These are phyloP conservation scores for Carcharodon carcharias DNA, from an alignment of 2,797 vertebrate species.

Conservation along the genomic window DNA sequence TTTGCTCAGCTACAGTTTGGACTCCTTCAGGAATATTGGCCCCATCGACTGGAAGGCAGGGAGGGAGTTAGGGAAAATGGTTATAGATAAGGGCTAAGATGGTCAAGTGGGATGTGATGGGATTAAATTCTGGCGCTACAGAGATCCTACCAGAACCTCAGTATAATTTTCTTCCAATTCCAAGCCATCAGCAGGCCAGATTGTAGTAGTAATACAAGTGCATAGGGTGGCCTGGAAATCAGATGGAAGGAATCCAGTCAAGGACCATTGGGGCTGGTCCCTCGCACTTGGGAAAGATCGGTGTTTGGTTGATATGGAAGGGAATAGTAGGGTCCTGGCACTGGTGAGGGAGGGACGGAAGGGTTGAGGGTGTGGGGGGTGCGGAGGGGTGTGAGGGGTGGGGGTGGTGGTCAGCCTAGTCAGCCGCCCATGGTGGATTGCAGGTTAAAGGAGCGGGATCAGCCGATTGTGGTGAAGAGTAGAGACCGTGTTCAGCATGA, in stretches of 20 bases:
- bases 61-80: not conserved
- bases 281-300: not conserved
- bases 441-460: too few species aligned
- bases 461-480: not conserved
- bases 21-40: not conserved
- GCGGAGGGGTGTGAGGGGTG: too few species aligned
- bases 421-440: too few species aligned
- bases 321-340: too few species aligned
- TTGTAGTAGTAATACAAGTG: not conserved
- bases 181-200: not conserved
- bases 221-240: not conserved
- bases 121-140: not conserved
- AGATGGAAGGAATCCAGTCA: too few species aligned
- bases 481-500: not conserved
- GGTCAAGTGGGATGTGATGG: too few species aligned
- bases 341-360: not conserved
- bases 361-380: too few species aligned
- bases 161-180: not conserved
- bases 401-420: too few species aligned
- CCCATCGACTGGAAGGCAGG: not conserved
- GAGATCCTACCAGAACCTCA: not conserved
- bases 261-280: not conserved
- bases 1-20: not conserved
- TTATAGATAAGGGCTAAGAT: too few species aligned
- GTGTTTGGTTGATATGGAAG: not conserved